Base-by-base conservation (phyloP, 2,888 invertebrate genomes). In the Brachylomia viminalis region DNA sequence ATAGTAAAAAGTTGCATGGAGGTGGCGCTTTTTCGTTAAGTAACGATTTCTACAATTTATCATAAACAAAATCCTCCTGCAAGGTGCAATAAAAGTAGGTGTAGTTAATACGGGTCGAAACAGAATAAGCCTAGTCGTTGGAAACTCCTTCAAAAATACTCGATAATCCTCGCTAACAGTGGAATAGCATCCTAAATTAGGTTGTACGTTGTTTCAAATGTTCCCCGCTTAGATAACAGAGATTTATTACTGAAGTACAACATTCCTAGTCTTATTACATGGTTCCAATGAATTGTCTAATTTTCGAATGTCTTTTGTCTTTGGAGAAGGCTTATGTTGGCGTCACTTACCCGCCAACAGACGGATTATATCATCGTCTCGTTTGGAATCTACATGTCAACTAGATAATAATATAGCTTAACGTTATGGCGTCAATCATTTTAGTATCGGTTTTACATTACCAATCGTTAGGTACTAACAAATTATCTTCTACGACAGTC, bases 181-280 rank as follows among this genome's bases (percentile, higher is more conserved):
- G 72, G 64, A 42, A 20, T 23, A 20, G 62, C 42, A 75, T 33
- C 83, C 62, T 85, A n/a, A n/a, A n/a, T n/a, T 62, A 42, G 45
- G 42, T 42, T 42, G 67, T 59, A 62, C 54, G 61, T 65, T 58
- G 72, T 82, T 61, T 82, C 80, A 72, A 85, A 82, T 84, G 84
- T 86, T 79, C 80, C 45, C 33, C 54, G 77, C 78, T 87, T 64
- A 80, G 85, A 82, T 82, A 85, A 77, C 80, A 79, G 20, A 81
- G 87, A 87, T 87, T 88, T 87, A 87, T 87, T 86, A 79, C 80
- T 64, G 42, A 76, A 85, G 77, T 72, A 75, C 61, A 75, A 68
- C 68, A 79, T 79, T 82, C 80, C 69, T 79, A 64, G 73, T 8
- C 62, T 69, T 67, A 79, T 68, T 82, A 72, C 67, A 64, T 38